Evolutionary conservation across 2,888 invertebrate species (phyloP).

Genomic region (Hemaris fuciformis): DNA sequence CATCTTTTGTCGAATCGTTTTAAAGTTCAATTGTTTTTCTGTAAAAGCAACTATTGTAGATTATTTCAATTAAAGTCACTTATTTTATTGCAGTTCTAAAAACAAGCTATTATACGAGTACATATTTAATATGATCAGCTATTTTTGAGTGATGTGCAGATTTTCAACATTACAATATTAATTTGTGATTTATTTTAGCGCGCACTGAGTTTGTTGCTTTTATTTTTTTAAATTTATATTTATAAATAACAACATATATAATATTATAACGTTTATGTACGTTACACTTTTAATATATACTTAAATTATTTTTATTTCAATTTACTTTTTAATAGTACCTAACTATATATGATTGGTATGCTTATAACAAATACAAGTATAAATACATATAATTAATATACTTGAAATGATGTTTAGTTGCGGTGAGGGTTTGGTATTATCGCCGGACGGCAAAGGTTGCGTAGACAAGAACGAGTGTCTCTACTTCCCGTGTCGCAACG

Average conservation of each 20-base stretch:
- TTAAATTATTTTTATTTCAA: neutral
- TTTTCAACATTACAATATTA: neutral
- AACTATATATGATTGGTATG: neutral
- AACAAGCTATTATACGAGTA: neutral
- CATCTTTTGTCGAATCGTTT: neutral
- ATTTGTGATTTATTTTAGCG: slow-evolving; percentile 35
- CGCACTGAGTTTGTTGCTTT: slow-evolving; percentile 59
- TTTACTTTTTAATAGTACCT: neutral
- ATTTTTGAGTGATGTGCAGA: neutral
- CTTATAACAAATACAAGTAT: slow-evolving; percentile 2
- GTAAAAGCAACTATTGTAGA: neutral
- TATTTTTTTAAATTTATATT: slow-evolving; percentile 21
- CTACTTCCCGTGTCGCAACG: slow-evolving; percentile 96
- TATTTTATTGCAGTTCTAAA: neutral
- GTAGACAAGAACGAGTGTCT: slow-evolving; percentile 97
- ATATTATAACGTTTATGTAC: neutral
- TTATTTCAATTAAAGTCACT: neutral
- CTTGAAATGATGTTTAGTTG: slow-evolving; percentile 84
- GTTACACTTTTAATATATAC: neutral
- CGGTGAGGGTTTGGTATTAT: slow-evolving; percentile 95
- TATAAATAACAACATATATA: slow-evolving; percentile 13
- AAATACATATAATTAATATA: slow-evolving; percentile 1
- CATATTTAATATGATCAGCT: neutral
- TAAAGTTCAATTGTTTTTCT: neutral
- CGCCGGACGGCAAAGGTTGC: slow-evolving; percentile 95